These are phyloP conservation scores for Tachysurus fulvidraco DNA, from an alignment of 2,113 vertebrate genomes.

Conservation along the genomic window DNA sequence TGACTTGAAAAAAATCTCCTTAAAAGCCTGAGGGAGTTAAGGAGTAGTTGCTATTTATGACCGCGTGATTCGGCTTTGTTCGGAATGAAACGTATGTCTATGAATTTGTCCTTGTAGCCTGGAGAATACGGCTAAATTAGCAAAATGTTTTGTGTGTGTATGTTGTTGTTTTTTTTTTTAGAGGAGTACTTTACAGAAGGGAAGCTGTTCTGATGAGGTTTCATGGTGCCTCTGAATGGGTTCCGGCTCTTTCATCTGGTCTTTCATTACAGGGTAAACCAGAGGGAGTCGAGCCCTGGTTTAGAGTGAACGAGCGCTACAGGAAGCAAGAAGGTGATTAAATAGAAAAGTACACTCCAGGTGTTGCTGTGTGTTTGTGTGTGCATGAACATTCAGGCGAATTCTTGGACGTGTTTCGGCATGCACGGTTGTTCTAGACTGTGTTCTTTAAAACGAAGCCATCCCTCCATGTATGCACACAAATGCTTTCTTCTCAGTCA, in stretches of 20 bases:
- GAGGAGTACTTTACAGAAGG: neutral
- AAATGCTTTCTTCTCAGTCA: slow-evolving; percentile 20
- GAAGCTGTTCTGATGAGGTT: slow-evolving; percentile 1
- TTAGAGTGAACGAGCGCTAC: slow-evolving; percentile 2
- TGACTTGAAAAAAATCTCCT: neutral
- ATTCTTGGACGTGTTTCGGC: slow-evolving; percentile 16
- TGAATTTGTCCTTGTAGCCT: neutral
- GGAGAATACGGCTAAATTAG: neutral
- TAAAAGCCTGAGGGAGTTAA: neutral
- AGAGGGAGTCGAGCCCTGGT: neutral
- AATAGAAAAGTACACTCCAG: slow-evolving; percentile 29
- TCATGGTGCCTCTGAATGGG: neutral
- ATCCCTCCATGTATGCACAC: neutral
- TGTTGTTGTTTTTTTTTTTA: neutral
- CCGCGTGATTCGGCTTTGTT: neutral
- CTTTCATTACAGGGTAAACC: slow-evolving; percentile 30
- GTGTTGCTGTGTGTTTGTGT: neutral
- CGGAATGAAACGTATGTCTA: neutral
- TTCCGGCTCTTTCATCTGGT: slow-evolving; percentile 34
- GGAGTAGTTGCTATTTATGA: slow-evolving; percentile 6
- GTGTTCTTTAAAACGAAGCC: neutral
- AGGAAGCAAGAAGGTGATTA: slow-evolving; percentile 30
- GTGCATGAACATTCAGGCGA: neutral
- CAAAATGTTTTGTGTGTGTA: neutral
- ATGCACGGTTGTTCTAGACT: slow-evolving; percentile 9